Base-by-base conservation (phyloP, 35 echinoderm and acorn worm genomes). In the Holothuria glaberrima region DNA sequence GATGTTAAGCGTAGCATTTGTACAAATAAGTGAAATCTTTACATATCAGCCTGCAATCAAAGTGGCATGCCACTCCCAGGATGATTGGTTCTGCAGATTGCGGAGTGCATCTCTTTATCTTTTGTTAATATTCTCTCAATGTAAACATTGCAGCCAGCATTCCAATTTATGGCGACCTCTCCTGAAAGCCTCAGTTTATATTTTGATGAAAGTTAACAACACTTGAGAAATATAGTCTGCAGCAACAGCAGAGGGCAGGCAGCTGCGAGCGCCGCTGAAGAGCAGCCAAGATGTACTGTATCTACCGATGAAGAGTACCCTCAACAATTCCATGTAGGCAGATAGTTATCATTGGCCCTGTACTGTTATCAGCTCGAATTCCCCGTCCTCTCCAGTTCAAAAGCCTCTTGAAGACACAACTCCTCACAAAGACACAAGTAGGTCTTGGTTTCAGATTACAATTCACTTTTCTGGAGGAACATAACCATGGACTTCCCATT, bases 261-360 rank as follows among this genome's bases (percentile, higher is more conserved):
- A 78, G 50, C 13, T 54, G 50, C 50, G 0, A 54, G 50, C 50
- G 50, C 50, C 13, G 50, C 50, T 54, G 50, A 54, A 54, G 50
- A 54, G 50, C 50, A 54, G 50, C 50, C 50, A 25, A 48, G 74
- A 48, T 24, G 33, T 10, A 48, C 74, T 78, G 74, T 78, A 78
- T 78, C 74, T 48, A 78, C 50, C 44, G 44, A 24, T 78, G 74
- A 48, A 78, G 74, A 48, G 74, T 78, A 78, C 74, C 74, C 74
- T 78, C 38, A 78, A 78, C 74, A 78, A 78, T 78, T 48, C 44
- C 74, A 78, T 28, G 74, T 78, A 78, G 74, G 36, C 74, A 78
- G 74, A 78, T 78, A 78, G 74, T 78, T 48, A 78, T 78, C 74
- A 25, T 78, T 78, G 74, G 74, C 74, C 74, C 74, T 78, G 44